A percentile compares a stretch with the other conserved stretches of the same genome.
These are phyloP conservation scores for Orthonevra nobilis DNA, from an alignment of 2,888 invertebrate genomes.

Conservation along the genomic window DNA sequence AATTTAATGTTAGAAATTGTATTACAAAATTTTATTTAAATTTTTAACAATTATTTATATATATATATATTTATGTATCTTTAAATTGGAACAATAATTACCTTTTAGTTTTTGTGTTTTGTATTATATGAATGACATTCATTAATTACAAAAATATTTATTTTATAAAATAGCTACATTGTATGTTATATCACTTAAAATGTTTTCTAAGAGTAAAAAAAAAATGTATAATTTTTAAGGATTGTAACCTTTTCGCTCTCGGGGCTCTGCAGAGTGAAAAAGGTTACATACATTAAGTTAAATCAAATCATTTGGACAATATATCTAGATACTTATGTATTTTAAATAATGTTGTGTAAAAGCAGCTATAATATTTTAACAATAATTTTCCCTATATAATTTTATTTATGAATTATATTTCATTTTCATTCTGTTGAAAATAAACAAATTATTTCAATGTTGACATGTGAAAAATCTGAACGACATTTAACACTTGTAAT, in stretches of 20 bases:
- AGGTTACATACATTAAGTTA: conserved; percentile 43
- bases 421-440: conserved; percentile 8
- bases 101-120: conserved; percentile 6
- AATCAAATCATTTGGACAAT: background rate
- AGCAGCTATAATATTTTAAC: conserved; percentile 24
- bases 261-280: conserved; percentile 67
- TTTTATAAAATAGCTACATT: conserved; percentile 5
- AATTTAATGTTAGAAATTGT: conserved; percentile 3
- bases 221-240: too few relatives aligned
- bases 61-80: background rate
- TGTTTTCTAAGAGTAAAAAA: background rate
- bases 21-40: background rate
- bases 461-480: conserved; percentile 34
- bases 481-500: conserved; percentile 43
- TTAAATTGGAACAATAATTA: conserved; percentile 12
- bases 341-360: conserved; percentile 27
- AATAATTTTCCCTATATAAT: conserved; percentile 1
- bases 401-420: conserved; percentile 11
- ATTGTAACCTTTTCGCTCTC: conserved; percentile 59
- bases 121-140: conserved; percentile 1
- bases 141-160: conserved; percentile 47
- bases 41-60: conserved; percentile 10
- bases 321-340: conserved; percentile 13
- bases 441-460: conserved; percentile 25
- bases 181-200: conserved; percentile 36